Evolutionary conservation across 92 coral and sea anemone species (phyloP).

Genomic region (Heliopora coerulea): DNA sequence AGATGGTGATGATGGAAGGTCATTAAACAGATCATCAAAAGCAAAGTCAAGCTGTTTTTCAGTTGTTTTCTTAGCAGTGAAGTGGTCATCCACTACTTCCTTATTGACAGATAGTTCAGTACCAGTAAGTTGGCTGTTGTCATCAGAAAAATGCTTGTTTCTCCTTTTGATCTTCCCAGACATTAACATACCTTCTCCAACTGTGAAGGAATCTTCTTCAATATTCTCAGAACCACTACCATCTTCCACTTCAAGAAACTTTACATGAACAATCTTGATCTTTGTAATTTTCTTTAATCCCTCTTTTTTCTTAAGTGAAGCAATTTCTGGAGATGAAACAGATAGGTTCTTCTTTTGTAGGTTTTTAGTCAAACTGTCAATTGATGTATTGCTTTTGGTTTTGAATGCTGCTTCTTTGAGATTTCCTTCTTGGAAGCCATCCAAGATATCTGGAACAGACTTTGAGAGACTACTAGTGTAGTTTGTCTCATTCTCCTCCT

Average conservation of each 20-base stretch:
- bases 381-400: background rate
- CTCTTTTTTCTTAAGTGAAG: background rate
- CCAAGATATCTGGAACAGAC: conserved; percentile 37
- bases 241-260: conserved; percentile 37
- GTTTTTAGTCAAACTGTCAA: conserved; percentile 3
- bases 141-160: conserved; percentile 9
- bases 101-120: background rate
- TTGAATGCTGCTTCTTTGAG: background rate
- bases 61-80: conserved; percentile 10
- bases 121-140: conserved; percentile 6
- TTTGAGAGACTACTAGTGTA: conserved; percentile 1
- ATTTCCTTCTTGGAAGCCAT: conserved; percentile 21
- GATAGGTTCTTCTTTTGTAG: conserved; percentile 8
- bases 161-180: conserved; percentile 29
- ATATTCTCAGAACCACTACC: conserved; percentile 16
- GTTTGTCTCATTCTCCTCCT: background rate
- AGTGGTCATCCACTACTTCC: conserved; percentile 14
- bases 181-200: conserved; percentile 4
- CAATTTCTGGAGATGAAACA: conserved; percentile 24
- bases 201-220: conserved; percentile 32
- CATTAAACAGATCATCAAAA: conserved; percentile 16
- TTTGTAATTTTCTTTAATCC: conserved; percentile 21
- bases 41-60: conserved; percentile 26
- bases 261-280: conserved; percentile 37
- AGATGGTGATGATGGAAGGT: background rate